Base-by-base conservation (phyloP, 2,888 invertebrate species). In the Rapana venosa region DNA sequence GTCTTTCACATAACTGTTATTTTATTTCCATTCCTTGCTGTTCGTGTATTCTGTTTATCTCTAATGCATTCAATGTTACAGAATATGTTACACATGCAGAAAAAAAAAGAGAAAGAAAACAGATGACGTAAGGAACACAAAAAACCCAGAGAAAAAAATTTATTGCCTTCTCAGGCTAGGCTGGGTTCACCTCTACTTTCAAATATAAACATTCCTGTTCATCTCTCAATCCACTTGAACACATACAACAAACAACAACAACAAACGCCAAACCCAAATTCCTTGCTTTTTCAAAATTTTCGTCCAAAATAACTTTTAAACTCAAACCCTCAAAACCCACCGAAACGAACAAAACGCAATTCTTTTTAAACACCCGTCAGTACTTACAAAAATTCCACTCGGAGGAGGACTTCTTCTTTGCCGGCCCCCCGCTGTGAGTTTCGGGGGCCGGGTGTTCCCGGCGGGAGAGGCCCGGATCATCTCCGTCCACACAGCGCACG, bases 401-500 rank as follows among this genome's bases (percentile, higher is more conserved):
- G 95, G 98, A 97, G 94, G 97, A 98, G n/a, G n/a, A n/a, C n/a
- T n/a, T n/a, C 95, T 98, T 96, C 98, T 98, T 98, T 98, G 90
- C 94, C 92, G 93, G 98, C 97, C 92, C 97, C n/a, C n/a, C n/a
- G n/a, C n/a, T n/a, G n/a, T 97, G 5, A 95, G 94, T n/a, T 98
- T 97, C n/a, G n/a, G n/a, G n/a, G 94, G 98, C 98, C 89, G 96
- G 96, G 90, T 96, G 96, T 92, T 96, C 96, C 58, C 98, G n/a
- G n/a, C n/a, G n/a, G n/a, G 97, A 47, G 98, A 97, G 0, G 99
- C 99, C 56, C 99, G 97, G 93, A 99, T 97, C 97, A 99, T 98
- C 96, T 99, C 99, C 0, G 99, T 98, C 97, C n/a, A n/a, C n/a
- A n/a, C 98, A 98, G 95, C 99, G 98, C 30, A 99, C 99, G 0